A percentile compares a stretch with the other conserved stretches of the same genome.
Evolutionary conservation across 2,888 invertebrate species (phyloP).

Genomic region (Julus scanicus): DNA sequence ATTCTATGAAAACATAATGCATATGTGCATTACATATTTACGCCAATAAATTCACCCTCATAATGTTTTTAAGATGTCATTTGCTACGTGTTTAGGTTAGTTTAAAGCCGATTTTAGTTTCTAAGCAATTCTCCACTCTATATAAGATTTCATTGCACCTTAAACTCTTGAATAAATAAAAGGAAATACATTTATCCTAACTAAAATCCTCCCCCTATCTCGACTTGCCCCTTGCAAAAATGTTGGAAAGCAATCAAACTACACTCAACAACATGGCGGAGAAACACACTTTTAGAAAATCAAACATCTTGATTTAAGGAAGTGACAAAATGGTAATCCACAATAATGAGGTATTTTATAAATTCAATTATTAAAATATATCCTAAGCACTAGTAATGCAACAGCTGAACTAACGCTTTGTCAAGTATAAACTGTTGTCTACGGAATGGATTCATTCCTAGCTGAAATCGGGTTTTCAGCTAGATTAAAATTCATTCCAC

Average conservation of each 20-base stretch:
- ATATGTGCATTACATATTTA: constrained; percentile 39
- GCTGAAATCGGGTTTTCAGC: no score
- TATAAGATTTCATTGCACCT: constrained; percentile 14
- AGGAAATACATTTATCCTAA: not conserved
- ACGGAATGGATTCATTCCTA: no score
- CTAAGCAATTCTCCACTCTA: constrained; percentile 21
- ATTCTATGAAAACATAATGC: constrained; percentile 42
- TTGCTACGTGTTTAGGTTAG: constrained; percentile 38
- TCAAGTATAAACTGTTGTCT: no score
- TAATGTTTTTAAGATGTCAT: constrained; percentile 39
- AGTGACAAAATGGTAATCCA: no score
- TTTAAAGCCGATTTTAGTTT: constrained; percentile 10
- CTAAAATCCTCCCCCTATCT: not conserved
- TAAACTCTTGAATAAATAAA: not conserved
- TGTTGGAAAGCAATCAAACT: not conserved
- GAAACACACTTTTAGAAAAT: not conserved
- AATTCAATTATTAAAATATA: no score
- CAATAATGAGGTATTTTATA: no score
- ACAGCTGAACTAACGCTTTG: no score
- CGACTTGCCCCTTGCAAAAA: not conserved
- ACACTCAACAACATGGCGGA: not conserved
- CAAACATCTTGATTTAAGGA: no score
- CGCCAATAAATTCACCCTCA: constrained; percentile 18
- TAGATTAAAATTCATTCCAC: no score
- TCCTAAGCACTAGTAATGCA: no score